phyloP scores from a whole-genome alignment of 2,888 invertebrate species.

The Watsonalla binaria region DNA sequence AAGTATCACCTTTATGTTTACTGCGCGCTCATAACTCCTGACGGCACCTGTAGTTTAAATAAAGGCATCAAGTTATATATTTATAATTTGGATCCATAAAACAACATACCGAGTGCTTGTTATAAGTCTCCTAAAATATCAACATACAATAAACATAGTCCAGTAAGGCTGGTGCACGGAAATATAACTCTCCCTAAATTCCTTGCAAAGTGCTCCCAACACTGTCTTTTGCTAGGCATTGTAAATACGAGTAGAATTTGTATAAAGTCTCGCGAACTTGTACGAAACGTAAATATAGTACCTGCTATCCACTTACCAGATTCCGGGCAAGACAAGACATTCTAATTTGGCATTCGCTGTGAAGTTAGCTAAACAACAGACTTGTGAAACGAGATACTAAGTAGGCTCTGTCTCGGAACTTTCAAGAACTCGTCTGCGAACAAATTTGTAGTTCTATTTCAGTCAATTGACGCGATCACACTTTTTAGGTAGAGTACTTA shows the following conservation, averaged over 20 bases:
- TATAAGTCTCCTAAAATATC: too few species aligned
- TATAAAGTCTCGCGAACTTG: not conserved
- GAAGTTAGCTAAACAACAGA: slow-evolving; percentile 15
- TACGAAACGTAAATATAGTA: not conserved
- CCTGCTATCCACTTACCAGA: slow-evolving; percentile 4
- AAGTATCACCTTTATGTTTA: too few species aligned
- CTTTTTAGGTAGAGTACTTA: not conserved
- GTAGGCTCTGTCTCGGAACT: slow-evolving; percentile 3
- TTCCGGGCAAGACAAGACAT: not conserved
- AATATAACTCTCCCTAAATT: not conserved
- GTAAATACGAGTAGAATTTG: not conserved
- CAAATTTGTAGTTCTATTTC: slow-evolving; percentile 14
- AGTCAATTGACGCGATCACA: not conserved
- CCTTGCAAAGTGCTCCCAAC: not conserved
- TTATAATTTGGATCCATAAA: too few species aligned
- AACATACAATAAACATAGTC: too few species aligned
- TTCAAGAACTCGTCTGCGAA: slow-evolving; percentile 20
- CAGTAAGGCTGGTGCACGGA: too few species aligned
- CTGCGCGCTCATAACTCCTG: too few species aligned
- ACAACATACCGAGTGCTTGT: too few species aligned
- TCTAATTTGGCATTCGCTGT: slow-evolving; percentile 1
- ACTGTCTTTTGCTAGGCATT: not conserved
- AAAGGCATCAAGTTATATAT: too few species aligned
- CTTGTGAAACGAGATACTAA: slow-evolving; percentile 28
- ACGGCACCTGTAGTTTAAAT: too few species aligned